Evolutionary conservation across 2,113 vertebrate genomes (phyloP), one percentile per base, ranked within the genome.

Genomic region (Ciconia stormi): DNA sequence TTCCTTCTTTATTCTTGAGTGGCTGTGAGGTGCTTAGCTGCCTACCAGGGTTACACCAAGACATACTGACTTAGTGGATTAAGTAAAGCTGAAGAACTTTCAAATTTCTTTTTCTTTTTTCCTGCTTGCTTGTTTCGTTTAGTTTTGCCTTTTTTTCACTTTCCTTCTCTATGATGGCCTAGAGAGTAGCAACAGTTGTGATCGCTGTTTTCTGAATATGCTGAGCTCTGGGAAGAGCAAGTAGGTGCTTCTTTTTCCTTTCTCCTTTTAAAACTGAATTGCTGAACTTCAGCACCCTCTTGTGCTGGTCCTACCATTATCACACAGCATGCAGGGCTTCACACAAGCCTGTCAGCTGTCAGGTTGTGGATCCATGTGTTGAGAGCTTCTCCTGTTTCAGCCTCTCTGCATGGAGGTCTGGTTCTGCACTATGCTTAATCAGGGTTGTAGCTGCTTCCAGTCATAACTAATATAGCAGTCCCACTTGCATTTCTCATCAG

Each of bases 221-320:
- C 42, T 50, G 25, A 52, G 36, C 16, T 49, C 30, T 62, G 6
- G 22, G 15, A 95, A 61, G 50, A 56, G 9, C 17, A 71, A 40
- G 9, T 13, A 47, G 30, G 13, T 16, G 26, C 34, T 79, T 21
- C 9, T 18, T 16, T 23, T 25, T 49, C 5, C 58, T 49, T 44
- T 55, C 15, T 67, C 23, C 23, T 38, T 70, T 47, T 36, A 18
- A 62, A 69, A 50, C 7, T 11, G 27, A 36, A 29, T 49, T 89
- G 52, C 49, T 88, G 76, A 80, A 73, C 69, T 69, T 93, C 58
- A 83, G 63, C 89, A 91, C 87, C 76, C 76, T 81, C 81, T 94
- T 91, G 72, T 84, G 89, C 87, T 74, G 40, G 20, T 74, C 29
- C 7, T 87, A 20, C 52, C 2, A 1, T 59, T 81, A 34, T 30